Evolutionary conservation across 2,797 vertebrate genomes (phyloP), one percentile per base, ranked within the genome.

Genomic region (Poecile montanus): DNA sequence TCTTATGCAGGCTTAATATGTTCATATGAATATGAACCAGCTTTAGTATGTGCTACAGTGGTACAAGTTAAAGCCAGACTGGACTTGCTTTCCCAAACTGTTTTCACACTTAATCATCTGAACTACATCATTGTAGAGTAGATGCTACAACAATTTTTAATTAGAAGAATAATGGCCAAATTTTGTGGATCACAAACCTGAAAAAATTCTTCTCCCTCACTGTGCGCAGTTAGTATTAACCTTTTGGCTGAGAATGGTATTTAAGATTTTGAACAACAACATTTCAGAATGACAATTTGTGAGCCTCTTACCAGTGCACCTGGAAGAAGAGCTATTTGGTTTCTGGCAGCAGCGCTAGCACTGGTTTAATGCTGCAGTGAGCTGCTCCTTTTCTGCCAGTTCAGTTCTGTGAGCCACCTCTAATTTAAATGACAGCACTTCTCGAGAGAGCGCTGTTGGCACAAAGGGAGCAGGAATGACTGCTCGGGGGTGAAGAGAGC

Each of bases 341-440:
- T 29, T 26, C 32, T 22, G 36, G 70, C 36, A 47, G 68, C 80
- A 67, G 65, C 0, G 0, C 63, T 72, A 77, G 71, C 70, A 12
- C 60, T 5, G 26, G 25, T 16, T 86, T 70, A 23, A 58, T 8
- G 56, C 88, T 27, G 70, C 50, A 32, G 38, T 6, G 25, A 88
- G 22, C 76, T 84, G 92, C 88, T 90, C 66, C 0, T 88, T 86
- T 81, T 53, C 88, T 91, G 86, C 81, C 84, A 51, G 36, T 44
- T 85, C 84, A 29, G 34, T 51, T 91, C 80, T 7, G 8, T 2
- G 10, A 88, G 40, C 74, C 3, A 5, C 88, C 91, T 66, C 77
- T 87, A 72, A 95, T 89, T 42, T n/a, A 81, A 91, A 66, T 87
- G 95, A 93, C 92, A 94, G 95, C 5, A 0, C 86, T 75, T 23